These are phyloP conservation scores for Sinella curviseta DNA, from an alignment of 1,140 invertebrate species.

Conservation along the genomic window DNA sequence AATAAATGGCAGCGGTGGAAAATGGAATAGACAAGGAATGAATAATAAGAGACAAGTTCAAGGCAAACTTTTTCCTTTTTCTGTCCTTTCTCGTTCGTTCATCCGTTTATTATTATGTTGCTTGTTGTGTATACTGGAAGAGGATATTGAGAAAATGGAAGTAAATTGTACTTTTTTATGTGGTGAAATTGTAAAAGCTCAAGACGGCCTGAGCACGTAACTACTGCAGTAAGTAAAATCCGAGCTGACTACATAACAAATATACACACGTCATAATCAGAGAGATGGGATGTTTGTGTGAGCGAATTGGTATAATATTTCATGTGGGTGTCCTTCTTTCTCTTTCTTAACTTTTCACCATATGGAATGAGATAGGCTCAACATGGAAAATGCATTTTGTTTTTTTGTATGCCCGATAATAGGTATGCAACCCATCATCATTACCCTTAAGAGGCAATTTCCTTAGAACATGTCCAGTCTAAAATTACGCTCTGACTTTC, in stretches of 20 bases:
- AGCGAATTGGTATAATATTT: neutral
- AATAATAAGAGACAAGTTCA: slow-evolving; percentile 20
- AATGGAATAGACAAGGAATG: slow-evolving; percentile 11
- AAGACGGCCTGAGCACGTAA: neutral
- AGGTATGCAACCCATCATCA: too few relatives aligned
- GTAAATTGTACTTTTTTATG: neutral
- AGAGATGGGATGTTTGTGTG: neutral
- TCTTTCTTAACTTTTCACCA: neutral
- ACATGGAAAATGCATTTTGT: too few relatives aligned
- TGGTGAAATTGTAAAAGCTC: neutral
- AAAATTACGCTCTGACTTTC: too few relatives aligned
- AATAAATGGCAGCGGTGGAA: neutral
- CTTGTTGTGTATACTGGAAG: neutral
- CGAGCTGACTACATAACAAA: neutral
- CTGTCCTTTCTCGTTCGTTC: slow-evolving; percentile 9
- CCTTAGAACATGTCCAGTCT: too few relatives aligned
- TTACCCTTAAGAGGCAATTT: too few relatives aligned
- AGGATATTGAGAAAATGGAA: neutral
- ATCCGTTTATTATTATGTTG: neutral
- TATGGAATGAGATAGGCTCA: too few relatives aligned
- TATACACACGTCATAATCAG: neutral
- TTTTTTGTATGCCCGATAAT: too few relatives aligned
- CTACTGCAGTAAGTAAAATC: slow-evolving; percentile 2
- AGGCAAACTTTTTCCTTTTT: slow-evolving; percentile 19
- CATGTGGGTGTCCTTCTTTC: neutral